phyloP scores from a whole-genome alignment of 2,888 invertebrate genomes.

The Reticulitermes lucifugus region DNA sequence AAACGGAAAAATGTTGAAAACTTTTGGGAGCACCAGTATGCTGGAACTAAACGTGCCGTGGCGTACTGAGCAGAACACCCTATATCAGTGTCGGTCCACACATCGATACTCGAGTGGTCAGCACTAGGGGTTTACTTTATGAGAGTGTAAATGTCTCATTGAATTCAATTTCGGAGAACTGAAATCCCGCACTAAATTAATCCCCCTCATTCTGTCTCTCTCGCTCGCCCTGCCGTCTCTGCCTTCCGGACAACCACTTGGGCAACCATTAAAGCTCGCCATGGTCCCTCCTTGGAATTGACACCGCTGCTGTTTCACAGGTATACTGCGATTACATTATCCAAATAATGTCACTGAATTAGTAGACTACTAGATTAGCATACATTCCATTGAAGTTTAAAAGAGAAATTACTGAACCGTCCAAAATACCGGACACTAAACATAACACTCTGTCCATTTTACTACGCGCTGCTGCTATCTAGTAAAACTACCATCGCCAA shows the following conservation, averaged over 20 bases:
- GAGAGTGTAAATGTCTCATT: constrained; percentile 49
- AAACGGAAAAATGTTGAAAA: too few relatives aligned
- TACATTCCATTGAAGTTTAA: too few relatives aligned
- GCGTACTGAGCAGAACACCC: neutral
- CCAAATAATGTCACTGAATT: too few relatives aligned
- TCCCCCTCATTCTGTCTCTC: constrained; percentile 40
- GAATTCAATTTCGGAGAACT: constrained; percentile 48
- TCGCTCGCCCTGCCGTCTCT: constrained; percentile 8
- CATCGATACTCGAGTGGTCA: constrained; percentile 42
- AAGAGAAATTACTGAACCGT: too few relatives aligned
- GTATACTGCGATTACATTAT: too few relatives aligned
- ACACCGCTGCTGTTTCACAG: too few relatives aligned
- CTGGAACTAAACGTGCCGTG: neutral
- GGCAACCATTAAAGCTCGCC: constrained; percentile 4
- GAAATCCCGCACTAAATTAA: constrained; percentile 48
- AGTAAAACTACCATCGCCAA: too few relatives aligned
- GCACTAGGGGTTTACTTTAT: constrained; percentile 46
- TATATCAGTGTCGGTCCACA: constrained; percentile 32
- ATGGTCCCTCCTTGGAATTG: neutral
- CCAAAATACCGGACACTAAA: too few relatives aligned
- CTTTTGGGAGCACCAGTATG: too few relatives aligned
- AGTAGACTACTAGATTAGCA: too few relatives aligned
- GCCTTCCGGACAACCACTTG: constrained; percentile 16
- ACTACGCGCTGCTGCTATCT: too few relatives aligned
- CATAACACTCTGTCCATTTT: too few relatives aligned